These are phyloP conservation scores for Diarsia mendica DNA, from an alignment of 2,888 invertebrate genomes.

Conservation along the genomic window DNA sequence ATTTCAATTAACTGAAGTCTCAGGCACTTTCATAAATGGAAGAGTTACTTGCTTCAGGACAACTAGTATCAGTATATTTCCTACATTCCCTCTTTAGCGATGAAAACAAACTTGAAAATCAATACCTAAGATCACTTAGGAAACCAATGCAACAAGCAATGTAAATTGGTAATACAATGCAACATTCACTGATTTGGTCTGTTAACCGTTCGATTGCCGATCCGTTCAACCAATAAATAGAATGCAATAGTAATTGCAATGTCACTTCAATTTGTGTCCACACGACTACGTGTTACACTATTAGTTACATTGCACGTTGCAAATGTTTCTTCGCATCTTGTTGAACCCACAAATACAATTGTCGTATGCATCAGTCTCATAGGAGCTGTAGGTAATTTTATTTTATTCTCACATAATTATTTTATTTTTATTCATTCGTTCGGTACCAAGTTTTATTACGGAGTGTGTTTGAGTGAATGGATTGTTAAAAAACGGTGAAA, in stretches of 20 bases:
- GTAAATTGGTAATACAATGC: conserved; percentile 20
- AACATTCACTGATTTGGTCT: conserved; percentile 22
- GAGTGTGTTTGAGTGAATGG: conserved; percentile 76
- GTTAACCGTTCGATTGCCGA: conserved; percentile 25
- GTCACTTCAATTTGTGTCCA: conserved; percentile 37
- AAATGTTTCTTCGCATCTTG: conserved; percentile 23
- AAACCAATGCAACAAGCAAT: conserved; percentile 18
- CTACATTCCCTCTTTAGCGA: not conserved
- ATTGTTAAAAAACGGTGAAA: conserved; percentile 80
- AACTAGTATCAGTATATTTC: not conserved
- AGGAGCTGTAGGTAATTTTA: conserved; percentile 39
- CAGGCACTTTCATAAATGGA: not conserved
- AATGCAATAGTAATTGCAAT: conserved; percentile 40
- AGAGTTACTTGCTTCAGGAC: not conserved
- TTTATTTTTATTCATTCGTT: conserved; percentile 68
- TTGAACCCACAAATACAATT: conserved; percentile 38
- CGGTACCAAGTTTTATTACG: conserved; percentile 70
- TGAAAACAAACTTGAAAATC: conserved; percentile 7
- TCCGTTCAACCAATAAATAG: conserved; percentile 10
- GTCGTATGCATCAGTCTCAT: conserved; percentile 36
- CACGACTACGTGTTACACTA: conserved; percentile 23
- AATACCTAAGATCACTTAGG: no score
- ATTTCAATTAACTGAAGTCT: not conserved
- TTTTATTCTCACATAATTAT: conserved; percentile 61
- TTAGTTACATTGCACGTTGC: conserved; percentile 39